These are phyloP conservation scores for Scleropages formosus DNA, from an alignment of 2,797 vertebrate species.

Conservation along the genomic window DNA sequence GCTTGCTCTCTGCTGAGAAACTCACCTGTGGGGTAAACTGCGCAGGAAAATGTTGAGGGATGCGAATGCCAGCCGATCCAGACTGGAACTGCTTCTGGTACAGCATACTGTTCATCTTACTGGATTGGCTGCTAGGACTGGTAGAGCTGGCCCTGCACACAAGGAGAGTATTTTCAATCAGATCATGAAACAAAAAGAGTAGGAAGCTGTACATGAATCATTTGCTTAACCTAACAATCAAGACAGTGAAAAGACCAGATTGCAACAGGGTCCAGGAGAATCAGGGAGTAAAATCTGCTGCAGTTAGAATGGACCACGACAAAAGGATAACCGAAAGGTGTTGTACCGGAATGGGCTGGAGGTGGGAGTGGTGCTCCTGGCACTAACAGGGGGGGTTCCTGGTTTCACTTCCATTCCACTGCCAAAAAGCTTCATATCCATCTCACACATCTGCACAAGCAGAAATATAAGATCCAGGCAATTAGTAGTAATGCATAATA, in stretches of 20 bases:
- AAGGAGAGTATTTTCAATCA: constrained; percentile 35
- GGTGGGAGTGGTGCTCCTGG: constrained; percentile 90
- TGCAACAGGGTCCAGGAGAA: too few species aligned
- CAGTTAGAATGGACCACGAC: too few species aligned
- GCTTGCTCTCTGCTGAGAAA: neutral
- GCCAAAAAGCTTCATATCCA: constrained; percentile 93
- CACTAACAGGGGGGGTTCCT: constrained; percentile 86
- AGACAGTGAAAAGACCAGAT: too few species aligned
- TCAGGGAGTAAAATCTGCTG: neutral
- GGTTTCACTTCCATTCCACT: constrained; percentile 94
- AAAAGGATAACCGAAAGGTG: neutral
- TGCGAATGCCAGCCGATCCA: constrained; percentile 82
- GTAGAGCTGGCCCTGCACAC: constrained; percentile 87
- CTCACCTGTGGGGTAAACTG: constrained; percentile 94
- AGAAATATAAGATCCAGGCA: neutral
- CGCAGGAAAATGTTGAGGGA: constrained; percentile 88
- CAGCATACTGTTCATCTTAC: constrained; percentile 95
- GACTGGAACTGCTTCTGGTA: constrained; percentile 98
- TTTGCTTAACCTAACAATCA: too few species aligned
- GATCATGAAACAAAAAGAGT: neutral
- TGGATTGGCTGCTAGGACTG: constrained; percentile 95
- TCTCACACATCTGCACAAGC: constrained; percentile 84
- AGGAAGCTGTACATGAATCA: too few species aligned
- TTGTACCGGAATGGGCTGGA: constrained; percentile 91
- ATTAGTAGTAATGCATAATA: neutral